Conservation (phyloP, 1,140 invertebrate genomes). For the Rhizoglyphus robini region DNA sequence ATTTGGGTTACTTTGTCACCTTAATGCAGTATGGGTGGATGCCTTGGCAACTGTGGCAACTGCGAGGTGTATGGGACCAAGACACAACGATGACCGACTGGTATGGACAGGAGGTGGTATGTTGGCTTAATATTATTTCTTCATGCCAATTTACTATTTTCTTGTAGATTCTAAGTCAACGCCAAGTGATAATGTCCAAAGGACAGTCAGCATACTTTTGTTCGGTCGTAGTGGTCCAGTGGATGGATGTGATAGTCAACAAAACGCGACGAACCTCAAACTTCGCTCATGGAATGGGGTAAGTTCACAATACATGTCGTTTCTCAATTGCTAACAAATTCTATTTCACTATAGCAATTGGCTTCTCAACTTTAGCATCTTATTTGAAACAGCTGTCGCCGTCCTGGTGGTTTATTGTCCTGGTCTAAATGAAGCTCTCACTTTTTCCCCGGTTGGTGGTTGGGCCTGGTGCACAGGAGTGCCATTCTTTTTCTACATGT, state of each 20-base stretch:
- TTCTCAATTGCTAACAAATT: no score
- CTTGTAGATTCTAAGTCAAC: background rate
- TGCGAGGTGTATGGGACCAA: background rate
- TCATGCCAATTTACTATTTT: background rate
- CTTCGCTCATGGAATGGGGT: slow-evolving; percentile 50
- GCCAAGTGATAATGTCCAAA: slow-evolving; percentile 31
- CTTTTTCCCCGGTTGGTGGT: background rate
- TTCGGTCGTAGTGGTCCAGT: slow-evolving; percentile 53
- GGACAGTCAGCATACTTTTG: slow-evolving; percentile 59
- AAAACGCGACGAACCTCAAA: slow-evolving; percentile 50
- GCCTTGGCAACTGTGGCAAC: slow-evolving; percentile 47
- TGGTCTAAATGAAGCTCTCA: background rate
- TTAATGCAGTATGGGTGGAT: slow-evolving; percentile 97
- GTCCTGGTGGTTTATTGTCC: background rate
- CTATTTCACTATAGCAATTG: background rate
- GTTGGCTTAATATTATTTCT: no score
- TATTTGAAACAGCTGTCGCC: background rate
- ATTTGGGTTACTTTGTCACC: slow-evolving; percentile 80
- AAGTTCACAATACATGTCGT: no score
- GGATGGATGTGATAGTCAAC: slow-evolving; percentile 53
- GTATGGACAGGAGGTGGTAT: no score
- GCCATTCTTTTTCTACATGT: slow-evolving; percentile 6
- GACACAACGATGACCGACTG: no score
- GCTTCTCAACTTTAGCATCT: slow-evolving; percentile 2
- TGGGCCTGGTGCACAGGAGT: background rate